Base-by-base conservation (phyloP, 1,140 invertebrate genomes). In the Paraescarpia echinospica region DNA sequence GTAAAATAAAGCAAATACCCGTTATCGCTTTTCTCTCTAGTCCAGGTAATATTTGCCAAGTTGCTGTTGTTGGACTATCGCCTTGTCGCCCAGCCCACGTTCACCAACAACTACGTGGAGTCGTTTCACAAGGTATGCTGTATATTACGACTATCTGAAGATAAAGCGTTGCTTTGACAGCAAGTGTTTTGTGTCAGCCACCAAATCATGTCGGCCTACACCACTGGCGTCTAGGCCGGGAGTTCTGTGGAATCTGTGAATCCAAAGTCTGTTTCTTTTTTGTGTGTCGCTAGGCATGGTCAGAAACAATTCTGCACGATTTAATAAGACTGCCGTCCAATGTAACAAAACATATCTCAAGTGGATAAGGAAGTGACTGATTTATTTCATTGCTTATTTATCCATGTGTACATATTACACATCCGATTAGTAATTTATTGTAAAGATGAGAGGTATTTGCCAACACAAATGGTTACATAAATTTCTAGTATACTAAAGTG, bases 1-100 rank as follows among this genome's bases (percentile, higher is more conserved):
- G 22, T 77, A 22, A 77, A 77, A 77, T 77, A 77, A 4, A 0
- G 4, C 22, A 4, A 77, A 2, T 27, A 77, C 41, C 41, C 27
- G 59, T 77, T 77, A 77, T 77, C 12, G 8, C 22, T 27, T 77
- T 77, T 27, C 27, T 77, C 22, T 77, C 59, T 14, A 77, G 59
- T 77, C 8, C 59, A 77, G 22, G 59, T 77, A 6, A 22, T 77
- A 6, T 77, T 27, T 77, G 92, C 41, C 77, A 92, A 94, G n/a
- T 92, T 91, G 77, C 94, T 94, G 89, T 77, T 94, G 0, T 93
- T 94, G 77, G 94, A 94, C 92, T 94, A 94, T 77, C 92, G 94
- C 14, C 91, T 94, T 22, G 89, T 93, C 9, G 89, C 92, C 93
- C 59, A 93, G 93, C 94, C 94, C 94, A 88, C 91, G 89, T 89